These are phyloP conservation scores for Paedocypris sp. DNA, from an alignment of 2,113 vertebrate genomes.

Conservation along the genomic window DNA sequence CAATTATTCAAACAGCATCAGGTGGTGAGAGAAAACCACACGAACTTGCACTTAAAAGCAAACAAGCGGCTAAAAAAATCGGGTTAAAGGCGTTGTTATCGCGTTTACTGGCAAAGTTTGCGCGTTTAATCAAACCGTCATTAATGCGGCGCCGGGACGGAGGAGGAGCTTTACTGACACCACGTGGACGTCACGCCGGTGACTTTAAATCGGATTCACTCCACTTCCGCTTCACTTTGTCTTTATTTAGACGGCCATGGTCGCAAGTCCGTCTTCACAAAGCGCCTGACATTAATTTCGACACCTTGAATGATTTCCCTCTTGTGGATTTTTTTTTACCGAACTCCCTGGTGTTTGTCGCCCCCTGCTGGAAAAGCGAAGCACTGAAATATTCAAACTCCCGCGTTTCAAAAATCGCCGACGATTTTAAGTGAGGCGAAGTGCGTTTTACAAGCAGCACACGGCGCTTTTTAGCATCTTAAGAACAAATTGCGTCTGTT, in stretches of 20 bases:
- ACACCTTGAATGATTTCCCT: too few species aligned
- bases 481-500: too few species aligned
- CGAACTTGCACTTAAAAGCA: neutral
- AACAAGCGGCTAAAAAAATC: neutral
- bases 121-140: constrained; percentile 3
- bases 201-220: too few species aligned
- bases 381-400: too few species aligned
- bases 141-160: neutral
- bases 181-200: constrained; percentile 28
- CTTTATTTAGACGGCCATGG: too few species aligned
- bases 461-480: too few species aligned
- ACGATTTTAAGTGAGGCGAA: too few species aligned
- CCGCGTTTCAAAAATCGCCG: too few species aligned
- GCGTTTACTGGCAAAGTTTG: neutral
- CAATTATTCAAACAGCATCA: neutral
- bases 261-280: too few species aligned
- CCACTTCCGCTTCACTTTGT: too few species aligned
- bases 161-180: constrained; percentile 39
- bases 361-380: constrained; percentile 36
- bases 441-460: too few species aligned
- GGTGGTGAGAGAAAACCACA: neutral
- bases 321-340: neutral
- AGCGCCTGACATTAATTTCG: too few species aligned
- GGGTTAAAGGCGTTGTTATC: neutral
- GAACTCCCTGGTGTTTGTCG: constrained; percentile 35